phyloP scores from a whole-genome alignment of 92 coral and sea anemone genomes.

The Pocillopora meandrina region DNA sequence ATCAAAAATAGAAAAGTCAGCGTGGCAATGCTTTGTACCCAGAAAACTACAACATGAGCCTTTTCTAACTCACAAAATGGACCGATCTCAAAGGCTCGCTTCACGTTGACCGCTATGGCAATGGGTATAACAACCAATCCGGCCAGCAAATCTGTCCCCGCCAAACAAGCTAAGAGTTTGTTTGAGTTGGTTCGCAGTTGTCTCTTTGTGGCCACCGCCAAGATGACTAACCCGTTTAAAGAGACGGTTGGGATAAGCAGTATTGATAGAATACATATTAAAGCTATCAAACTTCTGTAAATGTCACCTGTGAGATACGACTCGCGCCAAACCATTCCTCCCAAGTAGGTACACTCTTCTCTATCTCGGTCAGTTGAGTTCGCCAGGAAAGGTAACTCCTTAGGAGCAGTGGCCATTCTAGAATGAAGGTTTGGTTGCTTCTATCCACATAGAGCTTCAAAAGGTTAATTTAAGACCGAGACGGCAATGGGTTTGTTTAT shows the following conservation, averaged over 20 bases:
- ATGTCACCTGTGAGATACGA: background rate
- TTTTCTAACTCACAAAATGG: background rate
- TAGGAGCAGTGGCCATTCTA: too few relatives aligned
- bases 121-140: background rate
- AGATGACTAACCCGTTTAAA: background rate
- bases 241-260: background rate
- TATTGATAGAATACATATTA: background rate
- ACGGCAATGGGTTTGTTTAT: too few relatives aligned
- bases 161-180: constrained; percentile 4
- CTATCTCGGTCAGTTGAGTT: background rate
- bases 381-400: too few relatives aligned
- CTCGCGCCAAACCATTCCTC: background rate
- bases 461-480: too few relatives aligned
- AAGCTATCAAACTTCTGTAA: background rate
- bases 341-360: background rate
- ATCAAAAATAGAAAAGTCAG: background rate
- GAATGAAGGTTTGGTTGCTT: too few relatives aligned
- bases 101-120: background rate
- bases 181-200: background rate
- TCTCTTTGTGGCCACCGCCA: background rate
- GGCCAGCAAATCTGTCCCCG: background rate
- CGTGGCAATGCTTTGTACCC: background rate
- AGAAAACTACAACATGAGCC: background rate
- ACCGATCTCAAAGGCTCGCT: background rate
- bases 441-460: too few relatives aligned